Conservation (phyloP, 2,888 invertebrate species). For the Xylota segnis region DNA sequence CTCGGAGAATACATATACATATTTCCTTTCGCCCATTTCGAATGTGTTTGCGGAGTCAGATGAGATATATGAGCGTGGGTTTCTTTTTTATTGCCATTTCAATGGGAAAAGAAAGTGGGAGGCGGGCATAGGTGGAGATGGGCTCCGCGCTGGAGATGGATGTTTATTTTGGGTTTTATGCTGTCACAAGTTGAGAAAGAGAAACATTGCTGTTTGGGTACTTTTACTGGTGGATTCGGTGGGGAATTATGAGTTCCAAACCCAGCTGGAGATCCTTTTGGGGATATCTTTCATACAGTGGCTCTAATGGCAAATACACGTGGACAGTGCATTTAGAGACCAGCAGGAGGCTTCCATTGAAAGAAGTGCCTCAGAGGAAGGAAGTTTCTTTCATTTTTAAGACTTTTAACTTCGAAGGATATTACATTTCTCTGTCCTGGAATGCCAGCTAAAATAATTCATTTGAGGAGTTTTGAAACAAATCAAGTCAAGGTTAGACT, state of each 20-base stretch:
- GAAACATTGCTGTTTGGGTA: constrained; percentile 39
- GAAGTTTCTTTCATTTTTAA: too few species aligned
- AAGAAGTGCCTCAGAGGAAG: too few species aligned
- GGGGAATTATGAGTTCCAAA: constrained; percentile 56
- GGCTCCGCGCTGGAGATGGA: constrained; percentile 29
- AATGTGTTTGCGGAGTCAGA: constrained; percentile 52
- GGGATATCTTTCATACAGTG: neutral
- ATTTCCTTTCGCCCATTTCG: constrained; percentile 47
- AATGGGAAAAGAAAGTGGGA: constrained; percentile 54
- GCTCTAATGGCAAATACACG: constrained; percentile 8
- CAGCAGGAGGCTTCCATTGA: neutral
- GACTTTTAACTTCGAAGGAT: too few species aligned
- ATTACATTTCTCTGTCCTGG: too few species aligned
- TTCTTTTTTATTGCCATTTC: constrained; percentile 74
- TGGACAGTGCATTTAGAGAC: constrained; percentile 5
- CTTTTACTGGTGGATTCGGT: constrained; percentile 31
- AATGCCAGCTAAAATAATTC: too few species aligned
- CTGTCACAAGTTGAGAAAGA: constrained; percentile 57
- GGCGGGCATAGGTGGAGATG: constrained; percentile 2
- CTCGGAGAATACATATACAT: constrained; percentile 17
- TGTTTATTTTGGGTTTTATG: constrained; percentile 51
- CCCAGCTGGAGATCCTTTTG: constrained; percentile 48
- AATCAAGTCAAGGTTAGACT: too few species aligned
- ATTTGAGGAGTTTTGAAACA: too few species aligned
- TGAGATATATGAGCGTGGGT: constrained; percentile 75